Evolutionary conservation across 2,113 vertebrate species (phyloP).

Genomic region (Lasiurus borealis): DNA sequence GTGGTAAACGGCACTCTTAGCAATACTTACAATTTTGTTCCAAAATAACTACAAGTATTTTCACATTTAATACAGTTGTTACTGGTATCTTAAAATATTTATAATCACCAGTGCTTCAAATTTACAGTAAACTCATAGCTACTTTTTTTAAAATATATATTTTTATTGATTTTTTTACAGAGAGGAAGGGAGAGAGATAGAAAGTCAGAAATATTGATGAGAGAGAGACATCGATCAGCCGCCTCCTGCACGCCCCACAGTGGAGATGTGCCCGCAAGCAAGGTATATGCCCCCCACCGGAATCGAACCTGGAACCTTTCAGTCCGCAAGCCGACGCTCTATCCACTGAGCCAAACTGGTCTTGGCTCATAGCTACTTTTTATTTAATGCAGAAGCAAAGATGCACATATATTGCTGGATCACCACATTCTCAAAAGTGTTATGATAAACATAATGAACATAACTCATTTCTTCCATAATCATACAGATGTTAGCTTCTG

Average conservation of each 20-base stretch:
- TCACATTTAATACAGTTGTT: background rate
- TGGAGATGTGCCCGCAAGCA: too few species aligned
- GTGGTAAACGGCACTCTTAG: background rate
- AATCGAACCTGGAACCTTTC: too few species aligned
- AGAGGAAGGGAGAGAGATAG: too few species aligned
- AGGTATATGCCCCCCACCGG: too few species aligned
- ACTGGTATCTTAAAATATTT: conserved; percentile 44
- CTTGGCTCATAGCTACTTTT: background rate
- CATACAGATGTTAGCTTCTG: background rate
- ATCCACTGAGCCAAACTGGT: too few species aligned
- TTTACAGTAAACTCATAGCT: background rate
- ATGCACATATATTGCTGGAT: background rate
- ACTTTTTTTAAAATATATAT: conserved; percentile 13
- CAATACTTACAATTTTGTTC: background rate
- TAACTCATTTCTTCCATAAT: conserved; percentile 28
- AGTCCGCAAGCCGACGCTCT: too few species aligned
- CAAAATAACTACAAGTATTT: conserved; percentile 40
- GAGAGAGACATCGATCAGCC: too few species aligned
- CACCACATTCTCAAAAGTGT: background rate
- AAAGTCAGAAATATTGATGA: too few species aligned
- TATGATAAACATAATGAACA: conserved; percentile 34
- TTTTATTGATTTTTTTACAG: too few species aligned
- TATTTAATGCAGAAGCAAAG: conserved; percentile 5
- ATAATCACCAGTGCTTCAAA: conserved; percentile 20
- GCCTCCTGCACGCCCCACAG: too few species aligned